Conservation (phyloP, 2,888 invertebrate species). For the Pollenia amentaria region DNA sequence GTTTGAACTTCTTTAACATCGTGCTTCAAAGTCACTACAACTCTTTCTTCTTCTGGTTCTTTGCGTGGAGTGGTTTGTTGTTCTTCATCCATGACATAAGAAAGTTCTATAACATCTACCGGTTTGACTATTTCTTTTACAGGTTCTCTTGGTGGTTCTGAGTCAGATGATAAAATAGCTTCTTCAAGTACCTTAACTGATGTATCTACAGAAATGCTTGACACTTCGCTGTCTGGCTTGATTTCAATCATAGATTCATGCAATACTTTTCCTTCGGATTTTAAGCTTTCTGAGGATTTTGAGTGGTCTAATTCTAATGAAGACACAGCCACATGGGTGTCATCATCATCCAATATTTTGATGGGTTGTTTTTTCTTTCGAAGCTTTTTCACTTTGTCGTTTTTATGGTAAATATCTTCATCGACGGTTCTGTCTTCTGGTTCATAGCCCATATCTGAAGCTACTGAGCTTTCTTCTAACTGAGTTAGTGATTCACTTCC, state of each 20-base stretch:
- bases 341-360: constrained; percentile 85
- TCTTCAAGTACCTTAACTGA: constrained; percentile 89
- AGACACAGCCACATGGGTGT: constrained; percentile 85
- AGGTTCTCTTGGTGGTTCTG: constrained; percentile 86
- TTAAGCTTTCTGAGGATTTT: constrained; percentile 79
- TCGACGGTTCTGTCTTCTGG: constrained; percentile 88
- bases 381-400: constrained; percentile 83
- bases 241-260: constrained; percentile 83
- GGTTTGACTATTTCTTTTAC: constrained; percentile 85
- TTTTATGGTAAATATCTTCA: constrained; percentile 80
- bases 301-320: constrained; percentile 84
- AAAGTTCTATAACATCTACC: constrained; percentile 83
- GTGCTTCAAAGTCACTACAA: constrained; percentile 78
- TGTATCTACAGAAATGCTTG: constrained; percentile 86
- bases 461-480: constrained; percentile 62
- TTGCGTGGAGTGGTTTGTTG: constrained; percentile 87
- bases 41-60: constrained; percentile 50
- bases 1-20: constrained; percentile 85
- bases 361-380: constrained; percentile 86
- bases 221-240: constrained; percentile 83
- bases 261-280: constrained; percentile 78
- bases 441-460: constrained; percentile 87
- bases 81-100: constrained; percentile 83
- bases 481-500: constrained; percentile 38
- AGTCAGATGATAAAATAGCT: constrained; percentile 86